Conservation (phyloP, 2,888 invertebrate species). For the Aproaerema taeniolella region DNA sequence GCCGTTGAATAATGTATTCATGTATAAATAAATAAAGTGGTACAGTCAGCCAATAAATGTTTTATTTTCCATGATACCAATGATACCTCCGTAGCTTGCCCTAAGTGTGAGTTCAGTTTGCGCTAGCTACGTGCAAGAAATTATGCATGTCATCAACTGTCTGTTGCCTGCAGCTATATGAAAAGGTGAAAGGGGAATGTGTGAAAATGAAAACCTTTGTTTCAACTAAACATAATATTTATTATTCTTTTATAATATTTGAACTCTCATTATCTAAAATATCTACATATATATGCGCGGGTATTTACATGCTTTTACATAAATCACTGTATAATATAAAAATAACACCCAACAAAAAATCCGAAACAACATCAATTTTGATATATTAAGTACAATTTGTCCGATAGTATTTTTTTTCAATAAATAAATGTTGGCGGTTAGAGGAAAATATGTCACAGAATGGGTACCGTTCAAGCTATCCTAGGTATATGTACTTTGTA, state of each 20-base stretch:
- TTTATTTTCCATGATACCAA: no score
- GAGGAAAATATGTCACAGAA: slow-evolving; percentile 46
- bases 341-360: slow-evolving; percentile 61
- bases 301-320: slow-evolving; percentile 70
- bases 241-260: slow-evolving; percentile 72
- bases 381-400: slow-evolving; percentile 60
- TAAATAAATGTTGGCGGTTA: slow-evolving; percentile 24
- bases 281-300: slow-evolving; percentile 68
- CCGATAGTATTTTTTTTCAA: slow-evolving; percentile 34
- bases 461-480: slow-evolving; percentile 25
- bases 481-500: slow-evolving; percentile 24
- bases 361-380: slow-evolving; percentile 46
- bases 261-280: slow-evolving; percentile 72
- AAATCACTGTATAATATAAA: slow-evolving; percentile 64
- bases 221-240: slow-evolving; percentile 74
- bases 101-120: no score
- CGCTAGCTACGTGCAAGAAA: no score
- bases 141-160: no score
- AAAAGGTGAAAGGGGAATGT: no score
- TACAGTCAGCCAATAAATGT: slow-evolving; percentile 42
- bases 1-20: slow-evolving; percentile 71
- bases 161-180: no score
- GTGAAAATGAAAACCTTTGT: slow-evolving; percentile 12
- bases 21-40: slow-evolving; percentile 68
- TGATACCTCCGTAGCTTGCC: no score